Evolutionary conservation across 2,797 vertebrate species (phyloP).

Genomic region (Catamblyrhynchus diadema): DNA sequence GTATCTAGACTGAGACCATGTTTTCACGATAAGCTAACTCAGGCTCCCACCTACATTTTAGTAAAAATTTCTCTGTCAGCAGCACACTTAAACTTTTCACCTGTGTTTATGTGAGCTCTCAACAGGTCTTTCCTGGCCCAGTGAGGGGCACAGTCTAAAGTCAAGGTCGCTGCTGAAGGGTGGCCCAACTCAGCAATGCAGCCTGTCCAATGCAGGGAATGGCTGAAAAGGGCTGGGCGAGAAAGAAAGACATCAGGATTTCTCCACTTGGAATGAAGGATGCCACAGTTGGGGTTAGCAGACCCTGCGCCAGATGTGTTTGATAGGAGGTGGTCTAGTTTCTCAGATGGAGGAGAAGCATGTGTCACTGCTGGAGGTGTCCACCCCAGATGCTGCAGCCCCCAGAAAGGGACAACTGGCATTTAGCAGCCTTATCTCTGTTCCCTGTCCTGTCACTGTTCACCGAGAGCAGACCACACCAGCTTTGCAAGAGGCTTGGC

Average conservation of each 20-base stretch:
- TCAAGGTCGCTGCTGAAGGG: neutral
- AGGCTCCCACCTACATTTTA: neutral
- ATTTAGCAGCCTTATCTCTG: neutral
- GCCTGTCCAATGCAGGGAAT: neutral
- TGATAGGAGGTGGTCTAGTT: neutral
- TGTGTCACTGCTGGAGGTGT: neutral
- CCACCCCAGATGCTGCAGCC: neutral
- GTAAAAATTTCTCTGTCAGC: neutral
- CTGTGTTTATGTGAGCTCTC: neutral
- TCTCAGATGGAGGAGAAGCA: neutral
- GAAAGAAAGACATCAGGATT: rapidly evolving
- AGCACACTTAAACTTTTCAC: neutral
- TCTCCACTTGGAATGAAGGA: neutral
- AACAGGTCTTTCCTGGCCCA: neutral
- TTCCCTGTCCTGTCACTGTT: rapidly evolving
- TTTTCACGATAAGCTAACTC: neutral
- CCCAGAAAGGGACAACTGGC: neutral
- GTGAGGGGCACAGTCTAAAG: neutral
- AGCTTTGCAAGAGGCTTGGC: too few species aligned
- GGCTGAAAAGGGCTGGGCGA: neutral
- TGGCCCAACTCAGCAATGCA: rapidly evolving
- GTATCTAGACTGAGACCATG: neutral
- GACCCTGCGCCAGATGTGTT: neutral
- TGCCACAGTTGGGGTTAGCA: rapidly evolving
- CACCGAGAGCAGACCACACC: rapidly evolving